phyloP scores from a whole-genome alignment of 2,888 invertebrate genomes.

The Andrena flavipes region DNA sequence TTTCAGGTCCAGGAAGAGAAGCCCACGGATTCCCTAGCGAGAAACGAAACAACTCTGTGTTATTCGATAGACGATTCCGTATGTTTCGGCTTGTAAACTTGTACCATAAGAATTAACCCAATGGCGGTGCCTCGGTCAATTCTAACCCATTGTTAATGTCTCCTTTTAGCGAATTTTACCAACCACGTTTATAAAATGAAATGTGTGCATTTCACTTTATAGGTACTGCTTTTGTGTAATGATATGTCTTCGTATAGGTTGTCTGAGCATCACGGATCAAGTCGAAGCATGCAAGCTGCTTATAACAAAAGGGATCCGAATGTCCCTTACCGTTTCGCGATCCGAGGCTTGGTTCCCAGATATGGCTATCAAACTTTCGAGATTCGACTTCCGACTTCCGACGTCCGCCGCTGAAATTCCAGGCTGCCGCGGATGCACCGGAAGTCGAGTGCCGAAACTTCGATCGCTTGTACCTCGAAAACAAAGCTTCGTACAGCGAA shows the following conservation, averaged over 20 bases:
- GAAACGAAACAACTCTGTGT: constrained; percentile 39
- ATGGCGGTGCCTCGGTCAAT: constrained; percentile 41
- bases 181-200: no score
- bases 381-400: neutral
- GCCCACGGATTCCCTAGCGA: constrained; percentile 55
- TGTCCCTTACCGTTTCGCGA: neutral
- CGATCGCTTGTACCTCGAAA: no score
- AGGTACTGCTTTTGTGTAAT: no score
- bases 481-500: neutral
- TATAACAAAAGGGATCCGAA: neutral
- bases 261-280: neutral
- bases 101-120: constrained; percentile 57
- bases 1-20: constrained; percentile 43
- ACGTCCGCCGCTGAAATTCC: no score
- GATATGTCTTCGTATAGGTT: no score
- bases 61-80: constrained; percentile 59
- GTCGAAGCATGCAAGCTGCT: neutral
- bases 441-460: no score
- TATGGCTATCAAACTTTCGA: neutral
- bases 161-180: neutral
- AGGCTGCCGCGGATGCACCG: no score
- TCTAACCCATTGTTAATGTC: neutral
- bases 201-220: no score
- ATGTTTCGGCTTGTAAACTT: constrained; percentile 67
- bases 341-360: no score